Evolutionary conservation across 2,113 vertebrate species (phyloP).

Genomic region (Halcyon malimbica): DNA sequence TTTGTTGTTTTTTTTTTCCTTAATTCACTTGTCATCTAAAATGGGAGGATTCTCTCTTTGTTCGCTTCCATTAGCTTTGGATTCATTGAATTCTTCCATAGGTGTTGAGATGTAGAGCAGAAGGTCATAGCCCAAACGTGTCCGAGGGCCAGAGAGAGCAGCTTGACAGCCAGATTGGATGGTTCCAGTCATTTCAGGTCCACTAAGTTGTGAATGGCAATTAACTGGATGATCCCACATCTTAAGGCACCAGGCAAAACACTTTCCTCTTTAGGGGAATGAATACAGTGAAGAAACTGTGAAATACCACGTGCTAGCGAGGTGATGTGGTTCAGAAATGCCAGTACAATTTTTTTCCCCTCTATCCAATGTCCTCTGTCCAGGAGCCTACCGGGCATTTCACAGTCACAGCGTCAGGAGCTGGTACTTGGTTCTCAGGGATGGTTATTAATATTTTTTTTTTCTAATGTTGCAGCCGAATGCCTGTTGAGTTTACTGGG

Average conservation of each 20-base stretch:
- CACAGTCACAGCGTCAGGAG: not conserved
- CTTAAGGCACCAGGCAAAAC: not conserved
- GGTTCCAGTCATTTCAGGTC: not conserved
- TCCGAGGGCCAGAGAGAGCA: not conserved
- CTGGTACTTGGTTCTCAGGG: not conserved
- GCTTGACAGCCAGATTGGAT: not conserved
- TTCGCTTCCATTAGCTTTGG: rapidly evolving
- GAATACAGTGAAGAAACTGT: not conserved
- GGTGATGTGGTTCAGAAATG: not conserved
- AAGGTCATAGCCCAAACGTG: not conserved
- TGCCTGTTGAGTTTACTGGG: not conserved
- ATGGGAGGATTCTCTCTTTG: not conserved
- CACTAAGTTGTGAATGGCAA: not conserved
- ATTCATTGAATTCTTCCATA: not conserved
- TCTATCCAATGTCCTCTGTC: not conserved
- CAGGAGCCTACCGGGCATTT: not conserved
- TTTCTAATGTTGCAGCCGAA: not conserved
- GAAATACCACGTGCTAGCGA: not conserved
- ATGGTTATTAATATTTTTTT: not conserved
- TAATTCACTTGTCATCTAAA: not conserved
- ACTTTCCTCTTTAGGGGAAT: not conserved
- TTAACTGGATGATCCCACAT: not conserved
- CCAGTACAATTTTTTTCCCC: not conserved
- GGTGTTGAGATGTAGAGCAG: not conserved
- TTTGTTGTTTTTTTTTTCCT: no score